Evolutionary conservation across 2,888 invertebrate genomes (phyloP).

Genomic region (Xylota sylvarum): DNA sequence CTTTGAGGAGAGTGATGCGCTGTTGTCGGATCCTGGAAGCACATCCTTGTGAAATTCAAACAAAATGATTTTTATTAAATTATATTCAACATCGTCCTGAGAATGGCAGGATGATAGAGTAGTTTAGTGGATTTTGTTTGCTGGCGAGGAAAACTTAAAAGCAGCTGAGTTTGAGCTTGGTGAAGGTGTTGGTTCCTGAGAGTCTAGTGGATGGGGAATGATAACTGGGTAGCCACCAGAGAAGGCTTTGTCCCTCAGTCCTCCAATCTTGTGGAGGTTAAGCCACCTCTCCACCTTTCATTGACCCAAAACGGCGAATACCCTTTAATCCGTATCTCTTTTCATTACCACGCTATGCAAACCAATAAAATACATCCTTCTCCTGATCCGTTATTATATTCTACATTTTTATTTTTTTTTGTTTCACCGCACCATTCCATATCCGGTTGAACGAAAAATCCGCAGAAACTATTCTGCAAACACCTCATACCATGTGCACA

Average conservation of each 20-base stretch:
- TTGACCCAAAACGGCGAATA: conserved; percentile 17
- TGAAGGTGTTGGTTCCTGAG: conserved; percentile 3
- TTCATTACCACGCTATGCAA: conserved; percentile 15
- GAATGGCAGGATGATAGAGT: neutral
- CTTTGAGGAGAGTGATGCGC: conserved; percentile 25
- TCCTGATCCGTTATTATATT: conserved; percentile 57
- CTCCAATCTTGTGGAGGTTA: too few relatives aligned
- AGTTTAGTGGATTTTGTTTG: conserved; percentile 33
- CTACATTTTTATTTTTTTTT: conserved; percentile 28
- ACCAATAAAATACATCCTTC: conserved; percentile 36
- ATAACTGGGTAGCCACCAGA: too few relatives aligned
- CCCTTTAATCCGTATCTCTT: conserved; percentile 1
- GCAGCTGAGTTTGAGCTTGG: conserved; percentile 32
- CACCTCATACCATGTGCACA: conserved; percentile 38
- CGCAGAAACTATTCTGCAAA: conserved; percentile 37
- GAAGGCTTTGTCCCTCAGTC: too few relatives aligned
- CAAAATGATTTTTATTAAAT: conserved; percentile 69
- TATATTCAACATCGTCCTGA: conserved; percentile 48
- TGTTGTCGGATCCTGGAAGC: conserved; percentile 16
- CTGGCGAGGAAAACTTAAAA: conserved; percentile 28
- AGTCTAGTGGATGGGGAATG: neutral
- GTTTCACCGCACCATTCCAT: neutral
- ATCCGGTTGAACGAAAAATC: conserved; percentile 26
- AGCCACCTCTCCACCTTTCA: neutral
- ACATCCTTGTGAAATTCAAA: conserved; percentile 49